phyloP scores from a whole-genome alignment of 2,113 vertebrate species.

The Lethenteron reissneri region DNA sequence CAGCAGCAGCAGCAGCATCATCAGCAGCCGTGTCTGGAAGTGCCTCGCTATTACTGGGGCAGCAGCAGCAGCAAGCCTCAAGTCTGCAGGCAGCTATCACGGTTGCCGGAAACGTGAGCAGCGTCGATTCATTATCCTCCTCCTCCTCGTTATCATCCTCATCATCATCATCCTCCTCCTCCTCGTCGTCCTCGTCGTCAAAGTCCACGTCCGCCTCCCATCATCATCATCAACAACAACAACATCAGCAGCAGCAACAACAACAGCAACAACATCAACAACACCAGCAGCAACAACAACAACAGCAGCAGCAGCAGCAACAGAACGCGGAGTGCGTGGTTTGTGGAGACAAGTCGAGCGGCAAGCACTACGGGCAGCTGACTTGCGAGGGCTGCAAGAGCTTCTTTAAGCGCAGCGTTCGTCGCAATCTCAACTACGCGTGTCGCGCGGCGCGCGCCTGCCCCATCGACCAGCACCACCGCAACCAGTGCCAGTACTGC shows the following conservation, averaged over 20 bases:
- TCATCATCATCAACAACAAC: too few species aligned
- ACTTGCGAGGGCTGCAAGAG: slow-evolving; percentile 63
- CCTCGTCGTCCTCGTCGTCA: not conserved
- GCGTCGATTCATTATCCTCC: not conserved
- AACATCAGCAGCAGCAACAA: too few species aligned
- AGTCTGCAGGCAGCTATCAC: not conserved
- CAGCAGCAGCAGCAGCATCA: too few species aligned
- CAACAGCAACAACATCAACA: too few species aligned
- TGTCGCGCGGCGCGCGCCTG: slow-evolving; percentile 49
- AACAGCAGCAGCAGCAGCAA: too few species aligned
- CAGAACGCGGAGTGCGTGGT: slow-evolving; percentile 48
- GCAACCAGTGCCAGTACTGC: slow-evolving; percentile 57
- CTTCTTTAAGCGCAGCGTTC: slow-evolving; percentile 56
- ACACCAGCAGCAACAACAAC: too few species aligned
- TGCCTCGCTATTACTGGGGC: too few species aligned
- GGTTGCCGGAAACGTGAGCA: not conserved
- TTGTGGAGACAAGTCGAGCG: slow-evolving; percentile 54
- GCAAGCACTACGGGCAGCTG: slow-evolving; percentile 54
- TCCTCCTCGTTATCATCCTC: not conserved
- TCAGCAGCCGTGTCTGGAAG: too few species aligned
- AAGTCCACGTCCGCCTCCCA: not conserved
- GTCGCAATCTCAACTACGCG: slow-evolving; percentile 49
- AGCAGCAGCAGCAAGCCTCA: too few species aligned
- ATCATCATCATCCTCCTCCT: not conserved
- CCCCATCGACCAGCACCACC: slow-evolving; percentile 51